A percentile compares a stretch with the other conserved stretches of the same genome.
phyloP scores from a whole-genome alignment of 2,888 invertebrate species.

The Caenorhabditis angaria region DNA sequence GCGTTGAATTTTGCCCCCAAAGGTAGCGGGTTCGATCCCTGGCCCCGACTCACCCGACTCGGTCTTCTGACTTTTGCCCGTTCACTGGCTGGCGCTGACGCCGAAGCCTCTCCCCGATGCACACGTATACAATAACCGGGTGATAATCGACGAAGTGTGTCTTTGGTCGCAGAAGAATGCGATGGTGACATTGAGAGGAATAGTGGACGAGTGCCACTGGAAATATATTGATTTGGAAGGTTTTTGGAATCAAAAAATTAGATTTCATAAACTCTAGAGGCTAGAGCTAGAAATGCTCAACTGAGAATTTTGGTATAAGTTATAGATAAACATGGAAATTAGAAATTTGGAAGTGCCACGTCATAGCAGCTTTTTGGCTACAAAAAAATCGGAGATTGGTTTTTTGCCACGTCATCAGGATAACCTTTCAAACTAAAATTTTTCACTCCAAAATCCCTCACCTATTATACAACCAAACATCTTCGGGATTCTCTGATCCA shows the following conservation, averaged over 20 bases:
- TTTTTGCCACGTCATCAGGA: no score
- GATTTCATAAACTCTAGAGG: no score
- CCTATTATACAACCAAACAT: constrained; percentile 71
- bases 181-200: constrained; percentile 63
- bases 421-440: no score
- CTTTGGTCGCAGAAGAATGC: constrained; percentile 52
- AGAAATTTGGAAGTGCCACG: no score
- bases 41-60: constrained; percentile 39
- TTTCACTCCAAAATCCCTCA: constrained; percentile 16
- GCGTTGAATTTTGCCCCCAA: no score
- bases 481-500: constrained; percentile 63
- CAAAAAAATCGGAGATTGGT: no score
- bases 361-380: no score
- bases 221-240: constrained; percentile 12
- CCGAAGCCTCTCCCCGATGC: constrained; percentile 54
- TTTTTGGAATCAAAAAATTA: no score
- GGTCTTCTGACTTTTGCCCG: constrained; percentile 36
- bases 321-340: no score
- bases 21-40: no score
- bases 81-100: constrained; percentile 42
- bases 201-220: constrained; percentile 67
- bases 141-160: constrained; percentile 66
- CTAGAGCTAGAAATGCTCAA: no score
- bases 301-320: no score
- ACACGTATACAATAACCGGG: constrained; percentile 71